A percentile compares a stretch with the other conserved stretches of the same genome.
These are phyloP conservation scores for Tetranychus urticae DNA, from an alignment of 1,140 invertebrate species.

Conservation along the genomic window DNA sequence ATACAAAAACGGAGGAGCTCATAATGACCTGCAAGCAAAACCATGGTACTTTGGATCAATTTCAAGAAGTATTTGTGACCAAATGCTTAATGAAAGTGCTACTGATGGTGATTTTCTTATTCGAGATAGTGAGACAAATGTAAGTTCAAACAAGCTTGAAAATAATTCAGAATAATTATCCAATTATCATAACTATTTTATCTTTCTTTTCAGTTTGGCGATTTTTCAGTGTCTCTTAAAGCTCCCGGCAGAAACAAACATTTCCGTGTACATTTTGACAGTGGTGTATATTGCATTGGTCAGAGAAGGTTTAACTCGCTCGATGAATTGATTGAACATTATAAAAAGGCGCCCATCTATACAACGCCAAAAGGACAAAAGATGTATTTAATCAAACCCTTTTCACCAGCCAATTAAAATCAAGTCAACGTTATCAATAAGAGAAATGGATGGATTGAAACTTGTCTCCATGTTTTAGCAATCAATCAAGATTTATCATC, in stretches of 20 bases:
- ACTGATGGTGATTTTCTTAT: slow-evolving; percentile 95
- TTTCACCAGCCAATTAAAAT: slow-evolving; percentile 16
- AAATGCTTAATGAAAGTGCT: slow-evolving; percentile 70
- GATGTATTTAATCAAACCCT: slow-evolving; percentile 61
- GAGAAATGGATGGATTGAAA: no score
- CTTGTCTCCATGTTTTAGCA: no score
- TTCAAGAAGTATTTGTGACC: slow-evolving; percentile 78
- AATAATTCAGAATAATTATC: not conserved
- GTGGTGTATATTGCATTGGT: slow-evolving; percentile 80
- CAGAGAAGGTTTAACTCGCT: slow-evolving; percentile 86
- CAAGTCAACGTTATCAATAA: no score
- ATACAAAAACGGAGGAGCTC: slow-evolving; percentile 29
- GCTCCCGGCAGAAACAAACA: slow-evolving; percentile 93
- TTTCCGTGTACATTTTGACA: slow-evolving; percentile 90
- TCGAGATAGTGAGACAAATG: slow-evolving; percentile 92
- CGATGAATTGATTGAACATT: slow-evolving; percentile 91
- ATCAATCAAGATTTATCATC: no score
- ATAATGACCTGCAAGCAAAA: slow-evolving; percentile 24
- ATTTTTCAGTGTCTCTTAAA: slow-evolving; percentile 94
- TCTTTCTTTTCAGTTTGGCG: slow-evolving; percentile 52
- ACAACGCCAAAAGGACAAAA: slow-evolving; percentile 86
- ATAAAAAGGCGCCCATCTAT: slow-evolving; percentile 93
- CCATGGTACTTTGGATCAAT: slow-evolving; percentile 94
- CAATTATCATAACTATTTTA: not conserved
- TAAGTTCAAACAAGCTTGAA: slow-evolving; percentile 27